Evolutionary conservation across 1,140 invertebrate genomes (phyloP).

Genomic region (Drosophila pallidifrons): DNA sequence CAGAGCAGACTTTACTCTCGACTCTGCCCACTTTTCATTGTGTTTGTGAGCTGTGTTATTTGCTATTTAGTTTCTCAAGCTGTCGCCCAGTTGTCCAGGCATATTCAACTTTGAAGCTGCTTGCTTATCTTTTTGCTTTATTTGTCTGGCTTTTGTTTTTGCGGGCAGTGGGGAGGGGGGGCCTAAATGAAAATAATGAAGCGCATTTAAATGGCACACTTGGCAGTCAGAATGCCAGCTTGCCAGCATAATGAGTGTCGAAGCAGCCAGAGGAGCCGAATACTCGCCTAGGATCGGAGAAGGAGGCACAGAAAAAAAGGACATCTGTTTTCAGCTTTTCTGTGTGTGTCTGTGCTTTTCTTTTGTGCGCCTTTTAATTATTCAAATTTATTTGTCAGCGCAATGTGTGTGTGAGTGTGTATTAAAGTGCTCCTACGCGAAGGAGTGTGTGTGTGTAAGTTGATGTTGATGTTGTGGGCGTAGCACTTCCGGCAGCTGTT

Average conservation of each 20-base stretch:
- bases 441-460: neutral
- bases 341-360: constrained; percentile 27
- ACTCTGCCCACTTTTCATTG: constrained; percentile 36
- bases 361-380: constrained; percentile 74
- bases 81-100: constrained; percentile 55
- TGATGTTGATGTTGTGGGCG: constrained; percentile 13
- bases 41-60: constrained; percentile 8
- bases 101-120: constrained; percentile 31
- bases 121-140: constrained; percentile 77
- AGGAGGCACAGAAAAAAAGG: constrained; percentile 51
- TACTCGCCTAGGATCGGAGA: constrained; percentile 1
- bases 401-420: constrained; percentile 45
- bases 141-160: constrained; percentile 59
- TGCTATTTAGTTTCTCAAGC: constrained; percentile 73
- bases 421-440: constrained; percentile 2
- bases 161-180: no score
- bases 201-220: constrained; percentile 62
- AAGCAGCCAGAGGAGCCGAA: neutral
- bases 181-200: constrained; percentile 58
- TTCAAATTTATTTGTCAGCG: constrained; percentile 81
- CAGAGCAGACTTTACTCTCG: neutral
- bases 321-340: constrained; percentile 63
- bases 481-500: constrained; percentile 49
- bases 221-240: constrained; percentile 5
- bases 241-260: constrained; percentile 41